Conservation (phyloP, 2,888 invertebrate species). For the Tortricodes alternella region DNA sequence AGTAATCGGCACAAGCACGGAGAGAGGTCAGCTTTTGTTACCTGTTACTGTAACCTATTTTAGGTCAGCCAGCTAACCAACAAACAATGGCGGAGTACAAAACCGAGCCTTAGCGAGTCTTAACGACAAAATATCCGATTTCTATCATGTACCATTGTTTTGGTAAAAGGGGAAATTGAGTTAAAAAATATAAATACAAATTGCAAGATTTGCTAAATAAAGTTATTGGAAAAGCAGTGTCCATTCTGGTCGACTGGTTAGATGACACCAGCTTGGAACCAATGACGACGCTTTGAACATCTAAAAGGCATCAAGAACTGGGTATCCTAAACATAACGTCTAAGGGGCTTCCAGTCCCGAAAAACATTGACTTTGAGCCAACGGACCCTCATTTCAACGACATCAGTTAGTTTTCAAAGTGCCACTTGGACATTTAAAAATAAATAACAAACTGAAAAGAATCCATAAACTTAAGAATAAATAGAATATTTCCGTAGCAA, state of each 20-base stretch:
- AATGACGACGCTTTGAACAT: no score
- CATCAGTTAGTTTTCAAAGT: no score
- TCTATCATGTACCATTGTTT: constrained; percentile 14
- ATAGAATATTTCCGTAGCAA: no score
- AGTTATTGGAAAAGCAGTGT: constrained; percentile 16
- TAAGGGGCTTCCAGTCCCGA: no score
- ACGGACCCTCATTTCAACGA: no score
- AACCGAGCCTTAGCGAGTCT: constrained; percentile 29
- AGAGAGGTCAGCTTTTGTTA: constrained; percentile 34
- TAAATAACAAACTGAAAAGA: no score
- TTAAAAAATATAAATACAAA: constrained; percentile 12
- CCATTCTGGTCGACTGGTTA: not conserved
- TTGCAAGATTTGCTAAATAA: constrained; percentile 9
- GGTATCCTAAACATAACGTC: no score
- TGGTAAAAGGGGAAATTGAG: constrained; percentile 10
- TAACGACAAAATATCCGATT: constrained; percentile 18
- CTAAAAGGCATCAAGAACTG: no score
- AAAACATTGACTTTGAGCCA: no score
- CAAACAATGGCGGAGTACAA: constrained; percentile 41
- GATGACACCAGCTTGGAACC: no score
- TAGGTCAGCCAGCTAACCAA: constrained; percentile 41
- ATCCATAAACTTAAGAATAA: no score
- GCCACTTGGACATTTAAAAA: no score
- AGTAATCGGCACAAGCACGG: constrained; percentile 2
- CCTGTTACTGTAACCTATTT: constrained; percentile 35